Evolutionary conservation across 2,113 vertebrate genomes (phyloP).

Genomic region (Cavia aperea): DNA sequence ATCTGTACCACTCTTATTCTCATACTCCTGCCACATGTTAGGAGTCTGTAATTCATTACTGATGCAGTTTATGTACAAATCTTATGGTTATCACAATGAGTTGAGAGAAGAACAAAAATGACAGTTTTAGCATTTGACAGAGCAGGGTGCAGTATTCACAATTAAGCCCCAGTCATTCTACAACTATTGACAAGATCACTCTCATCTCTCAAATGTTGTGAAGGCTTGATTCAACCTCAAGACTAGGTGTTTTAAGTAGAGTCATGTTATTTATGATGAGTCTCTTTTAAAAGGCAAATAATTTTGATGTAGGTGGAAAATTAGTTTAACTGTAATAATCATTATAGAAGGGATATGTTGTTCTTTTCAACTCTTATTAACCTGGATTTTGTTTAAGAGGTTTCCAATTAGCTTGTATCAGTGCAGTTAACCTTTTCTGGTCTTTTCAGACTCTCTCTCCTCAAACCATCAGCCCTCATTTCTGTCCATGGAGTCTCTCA

Average conservation of each 20-base stretch:
- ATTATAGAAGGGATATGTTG: slow-evolving; percentile 25
- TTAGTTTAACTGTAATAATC: slow-evolving; percentile 28
- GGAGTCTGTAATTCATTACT: background rate
- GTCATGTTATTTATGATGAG: background rate
- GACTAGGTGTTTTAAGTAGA: background rate
- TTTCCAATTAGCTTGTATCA: slow-evolving; percentile 63
- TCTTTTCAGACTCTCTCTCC: slow-evolving; percentile 7
- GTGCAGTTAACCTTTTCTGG: slow-evolving; percentile 44
- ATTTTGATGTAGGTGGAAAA: slow-evolving; percentile 32
- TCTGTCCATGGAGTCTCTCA: slow-evolving; percentile 59
- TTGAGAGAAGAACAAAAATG: background rate
- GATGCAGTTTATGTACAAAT: background rate
- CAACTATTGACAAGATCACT: background rate
- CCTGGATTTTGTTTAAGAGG: slow-evolving; percentile 51
- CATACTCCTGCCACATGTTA: accelerated
- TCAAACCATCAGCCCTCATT: slow-evolving; percentile 29
- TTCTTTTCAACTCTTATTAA: slow-evolving; percentile 50
- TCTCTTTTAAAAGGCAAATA: slow-evolving; percentile 26
- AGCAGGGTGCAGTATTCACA: background rate
- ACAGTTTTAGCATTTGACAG: background rate
- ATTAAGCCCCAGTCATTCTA: background rate
- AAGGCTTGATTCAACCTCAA: background rate
- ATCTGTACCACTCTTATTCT: background rate
- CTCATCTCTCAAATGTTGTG: background rate
- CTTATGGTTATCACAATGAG: background rate